Evolutionary conservation across 2,797 vertebrate genomes (phyloP).

Genomic region (Diceros bicornis): DNA sequence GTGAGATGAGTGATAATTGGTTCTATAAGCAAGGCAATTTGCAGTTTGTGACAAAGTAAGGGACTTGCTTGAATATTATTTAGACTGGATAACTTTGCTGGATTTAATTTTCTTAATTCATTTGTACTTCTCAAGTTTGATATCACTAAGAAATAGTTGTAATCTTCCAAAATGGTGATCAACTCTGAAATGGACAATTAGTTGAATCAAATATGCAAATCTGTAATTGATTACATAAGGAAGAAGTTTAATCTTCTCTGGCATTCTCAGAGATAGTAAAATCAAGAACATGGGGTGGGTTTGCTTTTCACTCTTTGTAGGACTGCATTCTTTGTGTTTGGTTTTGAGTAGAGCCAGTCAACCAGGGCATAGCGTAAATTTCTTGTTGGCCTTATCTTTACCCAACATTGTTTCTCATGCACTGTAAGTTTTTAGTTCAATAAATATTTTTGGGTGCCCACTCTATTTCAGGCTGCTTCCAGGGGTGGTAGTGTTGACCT

Average conservation of each 20-base stretch:
- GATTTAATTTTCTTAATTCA: conserved; percentile 80
- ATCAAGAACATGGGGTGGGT: not conserved
- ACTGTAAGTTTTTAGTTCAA: not conserved
- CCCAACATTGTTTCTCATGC: not conserved
- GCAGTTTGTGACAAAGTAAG: conserved; percentile 73
- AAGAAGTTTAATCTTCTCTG: conserved; percentile 45
- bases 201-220: conserved; percentile 70
- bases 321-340: not conserved
- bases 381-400: not conserved
- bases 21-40: conserved; percentile 69
- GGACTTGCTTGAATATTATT: conserved; percentile 65
- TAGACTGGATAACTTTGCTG: conserved; percentile 57
- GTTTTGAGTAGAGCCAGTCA: conserved; percentile 29
- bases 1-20: conserved; percentile 61
- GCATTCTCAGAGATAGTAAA: conserved; percentile 19
- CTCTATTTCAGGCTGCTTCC: not conserved
- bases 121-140: conserved; percentile 73
- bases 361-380: not conserved
- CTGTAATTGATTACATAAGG: conserved; percentile 64
- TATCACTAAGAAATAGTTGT: conserved; percentile 71
- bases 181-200: conserved; percentile 75
- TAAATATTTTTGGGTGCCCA: not conserved
- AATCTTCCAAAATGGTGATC: conserved; percentile 72
- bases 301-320: not conserved
- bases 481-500: not conserved